phyloP scores from a whole-genome alignment of 2,888 invertebrate genomes.

The Cheilosia vernalis region DNA sequence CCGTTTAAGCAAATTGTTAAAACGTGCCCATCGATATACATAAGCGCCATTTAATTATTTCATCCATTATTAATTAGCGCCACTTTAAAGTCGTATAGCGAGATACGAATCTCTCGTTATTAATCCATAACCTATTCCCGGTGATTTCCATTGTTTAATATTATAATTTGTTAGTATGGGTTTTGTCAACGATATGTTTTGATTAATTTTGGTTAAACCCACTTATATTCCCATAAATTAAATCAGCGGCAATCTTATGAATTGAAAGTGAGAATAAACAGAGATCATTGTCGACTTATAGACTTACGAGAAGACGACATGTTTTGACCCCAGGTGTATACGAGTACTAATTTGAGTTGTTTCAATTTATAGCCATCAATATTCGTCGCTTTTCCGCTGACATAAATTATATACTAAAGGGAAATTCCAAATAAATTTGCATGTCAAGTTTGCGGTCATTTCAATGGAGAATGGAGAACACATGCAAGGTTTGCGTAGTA shows the following conservation, averaged over 20 bases:
- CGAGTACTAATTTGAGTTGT: no score
- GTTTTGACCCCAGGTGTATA: no score
- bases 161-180: neutral
- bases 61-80: conserved; percentile 54
- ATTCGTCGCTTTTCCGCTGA: conserved; percentile 17
- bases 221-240: no score
- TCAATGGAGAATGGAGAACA: conserved; percentile 8
- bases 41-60: conserved; percentile 52
- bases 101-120: conserved; percentile 4
- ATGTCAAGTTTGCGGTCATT: conserved; percentile 20
- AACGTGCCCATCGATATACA: conserved; percentile 47
- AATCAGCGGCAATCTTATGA: no score
- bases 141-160: conserved; percentile 1
- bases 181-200: neutral
- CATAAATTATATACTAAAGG: conserved; percentile 34
- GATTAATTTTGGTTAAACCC: neutral
- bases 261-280: no score
- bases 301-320: no score
- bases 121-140: conserved; percentile 16
- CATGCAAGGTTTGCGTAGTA: conserved; percentile 6
- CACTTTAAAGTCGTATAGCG: conserved; percentile 32
- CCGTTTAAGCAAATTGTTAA: conserved; percentile 41
- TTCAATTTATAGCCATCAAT: neutral
- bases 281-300: no score
- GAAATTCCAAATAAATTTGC: conserved; percentile 30